These are phyloP conservation scores for Metallyticus violacea DNA, from an alignment of 2,888 invertebrate genomes.

Conservation along the genomic window DNA sequence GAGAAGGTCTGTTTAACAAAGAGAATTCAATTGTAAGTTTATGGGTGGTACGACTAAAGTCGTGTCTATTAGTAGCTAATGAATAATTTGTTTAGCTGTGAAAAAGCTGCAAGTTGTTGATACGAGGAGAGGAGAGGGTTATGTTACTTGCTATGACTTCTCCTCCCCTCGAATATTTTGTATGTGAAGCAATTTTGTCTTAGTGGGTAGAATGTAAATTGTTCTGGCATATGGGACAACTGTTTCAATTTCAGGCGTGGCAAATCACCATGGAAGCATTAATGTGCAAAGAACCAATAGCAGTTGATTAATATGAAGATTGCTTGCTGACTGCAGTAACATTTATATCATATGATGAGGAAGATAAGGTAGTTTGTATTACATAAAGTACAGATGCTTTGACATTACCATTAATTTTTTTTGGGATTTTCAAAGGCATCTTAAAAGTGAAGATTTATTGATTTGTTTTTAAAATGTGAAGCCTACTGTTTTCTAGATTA, in stretches of 20 bases:
- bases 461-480: neutral
- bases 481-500: neutral
- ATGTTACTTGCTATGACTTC: neutral
- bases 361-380: slow-evolving; percentile 6
- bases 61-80: neutral
- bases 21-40: neutral
- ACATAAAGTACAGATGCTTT: neutral
- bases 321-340: slow-evolving; percentile 7
- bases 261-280: slow-evolving; percentile 3
- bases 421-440: neutral
- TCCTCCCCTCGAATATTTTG: neutral
- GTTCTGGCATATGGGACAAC: slow-evolving; percentile 11
- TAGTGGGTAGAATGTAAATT: slow-evolving; percentile 1
- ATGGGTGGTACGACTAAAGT: neutral
- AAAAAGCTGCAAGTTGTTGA: too few species aligned
- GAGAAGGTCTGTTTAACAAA: neutral
- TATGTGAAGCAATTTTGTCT: neutral
- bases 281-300: neutral
- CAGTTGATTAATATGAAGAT: neutral
- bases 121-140: neutral
- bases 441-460: too few species aligned
- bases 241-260: slow-evolving; percentile 12
- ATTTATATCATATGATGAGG: neutral
- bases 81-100: too few species aligned
- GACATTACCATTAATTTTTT: neutral